These are phyloP conservation scores for Pogonocichla stellata DNA, from an alignment of 2,113 vertebrate species.

Conservation along the genomic window DNA sequence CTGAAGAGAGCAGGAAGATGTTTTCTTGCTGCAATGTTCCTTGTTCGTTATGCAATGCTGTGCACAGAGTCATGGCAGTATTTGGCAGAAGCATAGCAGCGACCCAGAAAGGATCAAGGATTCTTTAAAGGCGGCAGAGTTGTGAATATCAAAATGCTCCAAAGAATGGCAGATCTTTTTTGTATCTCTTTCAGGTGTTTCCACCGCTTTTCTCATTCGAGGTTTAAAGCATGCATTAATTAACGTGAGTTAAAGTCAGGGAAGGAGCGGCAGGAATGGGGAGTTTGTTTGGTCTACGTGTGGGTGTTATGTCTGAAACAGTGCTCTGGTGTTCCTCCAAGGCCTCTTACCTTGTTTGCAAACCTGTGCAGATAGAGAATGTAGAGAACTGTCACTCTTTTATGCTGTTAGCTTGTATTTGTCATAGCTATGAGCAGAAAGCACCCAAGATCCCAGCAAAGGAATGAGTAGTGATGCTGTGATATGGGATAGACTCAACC, in stretches of 20 bases:
- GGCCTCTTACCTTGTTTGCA: not conserved
- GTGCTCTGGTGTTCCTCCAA: not conserved
- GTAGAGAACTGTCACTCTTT: not conserved
- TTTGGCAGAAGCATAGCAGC: not conserved
- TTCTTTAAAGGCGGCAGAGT: not conserved
- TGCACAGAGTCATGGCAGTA: fast-evolving
- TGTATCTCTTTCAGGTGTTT: not conserved
- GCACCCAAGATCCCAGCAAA: not conserved
- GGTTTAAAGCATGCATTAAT: not conserved
- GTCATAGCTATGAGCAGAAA: not conserved
- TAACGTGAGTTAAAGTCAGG: not conserved
- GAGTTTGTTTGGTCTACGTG: not conserved
- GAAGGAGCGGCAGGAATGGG: not conserved
- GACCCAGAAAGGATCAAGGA: not conserved
- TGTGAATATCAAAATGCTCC: not conserved
- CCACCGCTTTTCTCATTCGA: not conserved
- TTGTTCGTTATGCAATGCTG: fast-evolving
- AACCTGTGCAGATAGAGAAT: not conserved
- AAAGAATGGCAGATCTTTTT: not conserved
- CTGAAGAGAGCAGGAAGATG: not conserved
- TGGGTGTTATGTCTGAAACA: not conserved
- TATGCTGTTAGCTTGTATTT: not conserved
- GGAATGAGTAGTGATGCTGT: not conserved
- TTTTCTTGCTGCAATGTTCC: not conserved
- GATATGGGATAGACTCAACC: not conserved